Evolutionary conservation across 2,113 vertebrate species (phyloP), one percentile per base, ranked within the genome.

Genomic region (Lichenostomus cassidix): DNA sequence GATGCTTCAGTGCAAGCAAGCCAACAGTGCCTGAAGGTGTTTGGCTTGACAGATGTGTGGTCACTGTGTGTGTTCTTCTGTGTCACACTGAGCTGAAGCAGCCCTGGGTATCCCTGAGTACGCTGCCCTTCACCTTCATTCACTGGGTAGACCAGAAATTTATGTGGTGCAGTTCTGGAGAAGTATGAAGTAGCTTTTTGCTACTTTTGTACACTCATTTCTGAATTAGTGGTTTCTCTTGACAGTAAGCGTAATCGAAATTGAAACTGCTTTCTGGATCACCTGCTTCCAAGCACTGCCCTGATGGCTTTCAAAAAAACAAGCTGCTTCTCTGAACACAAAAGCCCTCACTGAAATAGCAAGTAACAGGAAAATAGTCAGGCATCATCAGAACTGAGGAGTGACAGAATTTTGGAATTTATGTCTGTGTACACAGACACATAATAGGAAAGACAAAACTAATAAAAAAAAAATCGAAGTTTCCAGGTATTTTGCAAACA

Each of bases 31-130:
- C 47, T 7, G 9, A 21, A 78, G 55, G 24, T 39, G 15, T 75
- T 55, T 52, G 74, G 27, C 42, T 49, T 39, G 41, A 58, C 1
- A 20, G 37, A 29, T 8, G 67, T 22, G 46, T 19, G 47, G 31
- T 59, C 18, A 35, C 35, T 0, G 0, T 12, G 12, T 11, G 1
- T 31, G 46, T 7, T 56, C 53, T 44, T 21, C 52, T 33, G 22
- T 20, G 22, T 68, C 49, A n/a, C 0, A 19, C 4, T 52, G 39
- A n/a, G 53, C 44, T 87, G 33, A n/a, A 74, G 74, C 63, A 49
- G 20, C 28, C 80, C 67, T 35, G 70, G 60, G 15, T 49, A 23
- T 11, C 11, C 17, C 37, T 52, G 44, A 0, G 2, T 33, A 1
- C n/a, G 39, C 55, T 92, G 42, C 59, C n/a, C 37, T 10, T 42